Base-by-base conservation (phyloP, 2,113 vertebrate species). In the Triplophysa siluroides region DNA sequence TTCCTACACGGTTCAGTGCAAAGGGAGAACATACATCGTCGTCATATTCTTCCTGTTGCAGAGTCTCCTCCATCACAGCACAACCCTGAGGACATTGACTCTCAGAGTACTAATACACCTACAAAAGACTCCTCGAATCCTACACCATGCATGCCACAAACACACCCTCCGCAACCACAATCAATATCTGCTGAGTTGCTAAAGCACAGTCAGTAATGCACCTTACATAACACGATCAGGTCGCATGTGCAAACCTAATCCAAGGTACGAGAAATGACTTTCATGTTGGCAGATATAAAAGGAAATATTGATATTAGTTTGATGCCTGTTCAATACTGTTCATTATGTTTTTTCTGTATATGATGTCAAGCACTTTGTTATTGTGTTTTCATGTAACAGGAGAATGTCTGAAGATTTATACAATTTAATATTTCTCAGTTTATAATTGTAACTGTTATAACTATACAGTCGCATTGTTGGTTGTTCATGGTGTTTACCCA, bases 31-130 rank as follows among this genome's bases (percentile, higher is more conserved):
- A 24, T 78, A 78, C 63, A 82, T 43, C 52, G 47, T 8, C 50
- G 43, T 14, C 75, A 78, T 21, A 71, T 82, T 23, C 66, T 76
- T 47, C 60, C 60, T 19, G 73, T 76, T 76, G 60, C 60, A 24
- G 21, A 72, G 43, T 2, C 54, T 1, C 23, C 18, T 9, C 29
- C 76, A 9, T 19, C 63, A 45, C 14, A 18, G 16, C 62, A 29
- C 14, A 64, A 2, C 26, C 12, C 26, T 0, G 62, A 64, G 26
- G 3, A 64, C 14, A 33, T 33, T 29, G 14, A 18, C 26, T 64
- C 6, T 64, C 62, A 64, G 19, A 64, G 19, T 14, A 64, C 29
- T 4, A 29, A 29, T 29, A 29, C 29, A 29, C 29, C 29, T 4
- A 4, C 29, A 29, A 29, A 29, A 29, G 29, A 4, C 29, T 13